Conservation (phyloP, 2,113 vertebrate genomes). For the Lagopus muta region DNA sequence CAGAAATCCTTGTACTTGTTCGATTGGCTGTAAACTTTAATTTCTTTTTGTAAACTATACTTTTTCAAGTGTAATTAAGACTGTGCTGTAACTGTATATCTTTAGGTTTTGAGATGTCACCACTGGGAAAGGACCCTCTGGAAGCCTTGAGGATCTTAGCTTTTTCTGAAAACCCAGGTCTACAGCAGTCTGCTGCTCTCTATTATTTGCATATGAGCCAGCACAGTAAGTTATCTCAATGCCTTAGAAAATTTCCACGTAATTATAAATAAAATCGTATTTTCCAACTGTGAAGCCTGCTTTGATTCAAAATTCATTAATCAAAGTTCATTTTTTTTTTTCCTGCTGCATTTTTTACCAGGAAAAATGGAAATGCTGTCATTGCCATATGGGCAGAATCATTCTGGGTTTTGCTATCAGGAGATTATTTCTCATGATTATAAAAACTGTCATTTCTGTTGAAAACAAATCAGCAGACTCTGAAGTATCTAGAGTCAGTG, state of each 20-base stretch:
- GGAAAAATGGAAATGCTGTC: neutral
- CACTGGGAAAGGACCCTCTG: conserved; percentile 67
- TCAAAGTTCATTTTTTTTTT: neutral
- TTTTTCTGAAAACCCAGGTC: conserved; percentile 76
- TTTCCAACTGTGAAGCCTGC: neutral
- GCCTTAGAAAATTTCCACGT: neutral
- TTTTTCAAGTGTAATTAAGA: neutral
- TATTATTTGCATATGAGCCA: conserved; percentile 83
- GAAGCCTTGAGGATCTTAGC: conserved; percentile 77
- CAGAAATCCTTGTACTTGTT: neutral
- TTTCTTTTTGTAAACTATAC: neutral
- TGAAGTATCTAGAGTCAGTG: neutral
- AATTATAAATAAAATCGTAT: neutral
- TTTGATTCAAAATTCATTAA: neutral
- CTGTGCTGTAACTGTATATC: conserved; percentile 15
- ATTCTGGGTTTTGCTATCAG: neutral
- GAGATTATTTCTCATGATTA: neutral
- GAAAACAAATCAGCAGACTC: neutral
- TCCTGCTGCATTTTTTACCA: neutral
- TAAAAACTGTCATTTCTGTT: neutral
- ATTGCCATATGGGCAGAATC: neutral
- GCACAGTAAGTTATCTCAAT: conserved; percentile 76
- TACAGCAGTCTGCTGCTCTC: conserved; percentile 81
- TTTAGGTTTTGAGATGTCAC: conserved; percentile 70
- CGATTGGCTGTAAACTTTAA: neutral